Conservation (phyloP, 2,113 vertebrate species). For the Colossoma macropomum region DNA sequence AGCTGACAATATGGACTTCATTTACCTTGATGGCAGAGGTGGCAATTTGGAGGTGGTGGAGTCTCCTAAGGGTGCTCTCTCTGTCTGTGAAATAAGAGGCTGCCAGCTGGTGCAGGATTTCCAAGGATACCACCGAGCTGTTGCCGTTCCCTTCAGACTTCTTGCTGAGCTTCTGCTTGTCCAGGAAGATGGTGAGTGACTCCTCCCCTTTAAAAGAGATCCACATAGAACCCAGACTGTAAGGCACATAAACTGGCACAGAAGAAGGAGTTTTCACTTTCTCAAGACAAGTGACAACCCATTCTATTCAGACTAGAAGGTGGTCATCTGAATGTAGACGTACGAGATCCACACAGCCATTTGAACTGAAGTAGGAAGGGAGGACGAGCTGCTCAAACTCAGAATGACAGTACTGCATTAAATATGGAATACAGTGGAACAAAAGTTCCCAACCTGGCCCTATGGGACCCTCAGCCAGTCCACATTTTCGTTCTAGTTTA, state of each 20-base stretch:
- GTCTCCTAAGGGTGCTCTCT: slow-evolving; percentile 90
- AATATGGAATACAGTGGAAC: slow-evolving; percentile 22
- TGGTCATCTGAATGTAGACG: neutral
- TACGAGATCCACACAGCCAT: neutral
- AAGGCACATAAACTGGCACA: neutral
- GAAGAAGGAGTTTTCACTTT: slow-evolving; percentile 4
- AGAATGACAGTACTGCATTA: slow-evolving; percentile 28
- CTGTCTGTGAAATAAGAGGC: slow-evolving; percentile 98
- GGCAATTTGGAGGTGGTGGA: slow-evolving; percentile 97
- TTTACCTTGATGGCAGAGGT: slow-evolving; percentile 95
- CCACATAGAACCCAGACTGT: slow-evolving; percentile 25
- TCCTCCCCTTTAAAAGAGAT: slow-evolving; percentile 85
- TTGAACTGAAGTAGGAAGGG: neutral
- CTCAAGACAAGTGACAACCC: slow-evolving; percentile 1
- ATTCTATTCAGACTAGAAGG: neutral
- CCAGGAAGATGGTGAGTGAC: slow-evolving; percentile 97
- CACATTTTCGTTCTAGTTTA: slow-evolving; percentile 18
- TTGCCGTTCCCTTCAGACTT: slow-evolving; percentile 86
- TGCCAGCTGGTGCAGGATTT: slow-evolving; percentile 94
- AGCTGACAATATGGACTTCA: neutral
- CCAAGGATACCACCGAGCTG: slow-evolving; percentile 89
- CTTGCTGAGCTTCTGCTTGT: slow-evolving; percentile 93
- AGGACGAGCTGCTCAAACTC: slow-evolving; percentile 17
- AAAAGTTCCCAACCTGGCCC: slow-evolving; percentile 4
- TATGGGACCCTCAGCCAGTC: neutral